A percentile compares a stretch with the other conserved stretches of the same genome.
These are phyloP conservation scores for Ophion obscuratus DNA, from an alignment of 2,888 invertebrate species.

Conservation along the genomic window DNA sequence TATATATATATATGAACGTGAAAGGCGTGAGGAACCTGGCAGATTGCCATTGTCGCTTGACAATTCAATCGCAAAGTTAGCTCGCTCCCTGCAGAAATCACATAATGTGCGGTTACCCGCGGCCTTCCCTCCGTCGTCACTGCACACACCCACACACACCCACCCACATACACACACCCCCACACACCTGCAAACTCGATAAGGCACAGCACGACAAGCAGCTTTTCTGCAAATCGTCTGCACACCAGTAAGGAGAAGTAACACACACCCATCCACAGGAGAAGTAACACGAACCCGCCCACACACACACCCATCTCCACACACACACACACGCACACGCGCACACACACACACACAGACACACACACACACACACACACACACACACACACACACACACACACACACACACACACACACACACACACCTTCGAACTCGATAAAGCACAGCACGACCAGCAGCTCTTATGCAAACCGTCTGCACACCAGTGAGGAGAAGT, in stretches of 20 bases:
- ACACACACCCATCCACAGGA: neutral
- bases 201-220: constrained; percentile 18
- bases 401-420: no score
- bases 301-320: neutral
- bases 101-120: constrained; percentile 83
- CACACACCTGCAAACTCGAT: neutral
- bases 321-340: neutral
- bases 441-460: no score
- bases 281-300: neutral
- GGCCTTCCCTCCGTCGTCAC: constrained; percentile 32
- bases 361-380: no score
- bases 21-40: constrained; percentile 74
- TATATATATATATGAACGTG: constrained; percentile 39
- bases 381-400: no score
- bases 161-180: neutral
- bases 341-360: neutral
- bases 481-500: no score
- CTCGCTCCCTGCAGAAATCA: constrained; percentile 83
- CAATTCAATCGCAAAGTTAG: constrained; percentile 83
- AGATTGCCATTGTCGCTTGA: constrained; percentile 83
- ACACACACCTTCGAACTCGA: no score
- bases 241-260: neutral
- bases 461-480: no score
- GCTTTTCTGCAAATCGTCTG: constrained; percentile 50
- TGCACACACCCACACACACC: neutral